These are phyloP conservation scores for Hemichromis elongatus DNA, from an alignment of 2,113 vertebrate species.

Conservation along the genomic window DNA sequence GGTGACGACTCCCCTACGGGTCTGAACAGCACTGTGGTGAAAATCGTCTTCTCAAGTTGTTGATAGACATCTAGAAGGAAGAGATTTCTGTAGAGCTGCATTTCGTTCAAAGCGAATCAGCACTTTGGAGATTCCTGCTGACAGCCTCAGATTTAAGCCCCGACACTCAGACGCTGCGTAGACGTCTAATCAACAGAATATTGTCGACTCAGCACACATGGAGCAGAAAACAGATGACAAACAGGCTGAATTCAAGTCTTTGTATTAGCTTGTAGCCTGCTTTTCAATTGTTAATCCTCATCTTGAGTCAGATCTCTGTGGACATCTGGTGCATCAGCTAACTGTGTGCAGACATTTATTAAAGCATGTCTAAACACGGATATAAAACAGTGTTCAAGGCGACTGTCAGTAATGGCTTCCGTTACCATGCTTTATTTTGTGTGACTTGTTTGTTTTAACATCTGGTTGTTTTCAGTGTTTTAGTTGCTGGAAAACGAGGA, in stretches of 20 bases:
- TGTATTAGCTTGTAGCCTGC: not conserved
- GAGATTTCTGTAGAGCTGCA: not conserved
- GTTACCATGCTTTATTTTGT: not conserved
- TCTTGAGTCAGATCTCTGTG: not conserved
- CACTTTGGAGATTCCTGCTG: not conserved
- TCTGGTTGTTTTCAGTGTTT: not conserved
- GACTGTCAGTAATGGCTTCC: not conserved
- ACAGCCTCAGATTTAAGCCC: not conserved
- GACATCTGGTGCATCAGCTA: not conserved
- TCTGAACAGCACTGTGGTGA: fast-evolving
- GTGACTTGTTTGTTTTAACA: fast-evolving
- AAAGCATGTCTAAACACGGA: not conserved
- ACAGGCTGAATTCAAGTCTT: too few relatives aligned
- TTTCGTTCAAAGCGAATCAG: not conserved
- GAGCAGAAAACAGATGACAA: not conserved
- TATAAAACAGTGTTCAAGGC: not conserved
- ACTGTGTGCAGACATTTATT: not conserved
- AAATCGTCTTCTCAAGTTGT: not conserved
- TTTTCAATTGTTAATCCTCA: not conserved
- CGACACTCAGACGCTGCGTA: fast-evolving
- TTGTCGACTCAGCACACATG: not conserved
- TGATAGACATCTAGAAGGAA: not conserved
- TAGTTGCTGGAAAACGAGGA: fast-evolving
- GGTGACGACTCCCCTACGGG: not conserved
- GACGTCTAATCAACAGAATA: fast-evolving